Base-by-base conservation (phyloP, 2,113 vertebrate genomes). In the Aegotheles bennettii region DNA sequence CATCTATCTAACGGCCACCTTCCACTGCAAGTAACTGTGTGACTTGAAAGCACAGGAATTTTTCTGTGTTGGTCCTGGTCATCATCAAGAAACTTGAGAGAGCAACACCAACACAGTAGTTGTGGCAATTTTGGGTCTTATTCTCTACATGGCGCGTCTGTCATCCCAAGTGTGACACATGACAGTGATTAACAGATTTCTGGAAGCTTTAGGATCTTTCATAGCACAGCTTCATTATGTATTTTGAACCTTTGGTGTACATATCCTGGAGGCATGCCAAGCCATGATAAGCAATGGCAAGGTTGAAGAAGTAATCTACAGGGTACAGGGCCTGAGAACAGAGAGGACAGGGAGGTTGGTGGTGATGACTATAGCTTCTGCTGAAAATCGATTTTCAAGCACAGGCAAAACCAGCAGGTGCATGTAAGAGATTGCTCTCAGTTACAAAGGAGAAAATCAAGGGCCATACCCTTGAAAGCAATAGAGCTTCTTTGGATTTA, bases 221-320 rank as follows among this genome's bases (percentile, higher is more conserved):
- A 31, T 9, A 74, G 24, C 0, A 0, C 47, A 47, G n/a, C 43
- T 89, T 26, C 2, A 1, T 16, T 38, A 13, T 3, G 6, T 35
- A 4, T 42, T 87, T 69, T 56, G 71, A 63, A 26, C 25, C 17
- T 53, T 75, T 8, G 4, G 10, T 2, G 11, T 18, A n/a, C 12
- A 5, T 9, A 36, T 21, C 18, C 38, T 36, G 33, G 51, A 35
- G 17, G 38, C 13, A 54, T 8, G 31, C 18, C 53, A 76, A 75
- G 80, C 29, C 64, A 65, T 0, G 10, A 36, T 18, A 53, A 84
- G 28, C 53, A 84, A 25, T 1, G 6, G 45, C 73, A 74, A 70
- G 11, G 47, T 63, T 90, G 64, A 84, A 73, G 79, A 67, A 84
- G 13, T 42, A 61, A 42, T 60, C 88, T 19, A 29, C n/a, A 19